Evolutionary conservation across 2,888 invertebrate species (phyloP), one percentile per base, ranked within the genome.

Genomic region (Caenorhabditis wallacei): DNA sequence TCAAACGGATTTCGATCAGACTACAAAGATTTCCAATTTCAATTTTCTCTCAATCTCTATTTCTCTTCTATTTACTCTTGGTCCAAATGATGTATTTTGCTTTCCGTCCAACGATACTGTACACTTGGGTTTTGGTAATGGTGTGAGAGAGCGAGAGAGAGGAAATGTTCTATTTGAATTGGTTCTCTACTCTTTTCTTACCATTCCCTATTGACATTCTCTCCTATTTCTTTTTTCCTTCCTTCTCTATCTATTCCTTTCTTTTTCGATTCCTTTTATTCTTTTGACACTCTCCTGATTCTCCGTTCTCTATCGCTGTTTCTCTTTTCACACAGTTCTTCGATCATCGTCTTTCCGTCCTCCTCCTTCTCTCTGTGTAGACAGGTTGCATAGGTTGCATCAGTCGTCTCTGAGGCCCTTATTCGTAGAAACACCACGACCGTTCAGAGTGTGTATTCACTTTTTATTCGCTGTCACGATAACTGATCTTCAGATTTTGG

Each of bases 161-260:
- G 18, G 54, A 40, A 40, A 13, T 20, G 56, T 56, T 71, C 35
- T 71, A 18, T 71, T 59, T 70, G 70, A 56, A 57, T 70, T 51
- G 40, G 63, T 72, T 54, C 30, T 30, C 30, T 30, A 5, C 51
- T 53, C 61, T 20, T 40, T 40, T 11, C 16, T 40, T 40, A 40
- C 61, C 37, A 16, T 51, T 40, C 35, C n/a, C 59, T 71, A 48
- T 59, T 61, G 51, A 35, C 61, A 51, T 61, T 71, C 53, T 51
- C 71, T 61, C 43, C 59, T 46, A 54, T 54, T 54, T 59, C 59
- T n/a, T 20, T 1, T 13, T 54, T n/a, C n/a, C n/a, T n/a, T n/a
- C n/a, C 35, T 20, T 53, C 46, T 43, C 2, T 43, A 10, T 46
- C 30, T 69, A 26, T 26, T 51, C 30, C 37, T 54, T 54, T 51